A percentile compares a stretch with the other conserved stretches of the same genome.
These are phyloP conservation scores for Apotomis betuletana DNA, from an alignment of 2,888 invertebrate species.

Conservation along the genomic window DNA sequence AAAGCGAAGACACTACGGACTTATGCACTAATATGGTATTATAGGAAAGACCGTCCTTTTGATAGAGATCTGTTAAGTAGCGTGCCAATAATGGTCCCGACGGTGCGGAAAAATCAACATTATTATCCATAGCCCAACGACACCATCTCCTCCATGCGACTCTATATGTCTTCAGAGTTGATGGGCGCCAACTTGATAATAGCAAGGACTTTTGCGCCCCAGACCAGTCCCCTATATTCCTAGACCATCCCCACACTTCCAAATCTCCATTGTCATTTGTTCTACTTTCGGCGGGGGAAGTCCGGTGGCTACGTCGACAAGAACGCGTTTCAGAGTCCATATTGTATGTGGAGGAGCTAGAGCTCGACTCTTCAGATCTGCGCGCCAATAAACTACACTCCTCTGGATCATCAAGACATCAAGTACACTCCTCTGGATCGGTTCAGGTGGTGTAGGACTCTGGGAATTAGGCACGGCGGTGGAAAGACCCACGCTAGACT, in stretches of 20 bases:
- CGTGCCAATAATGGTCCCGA: background rate
- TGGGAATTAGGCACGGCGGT: background rate
- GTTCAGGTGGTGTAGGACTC: background rate
- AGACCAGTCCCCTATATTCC: background rate
- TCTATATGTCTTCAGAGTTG: background rate
- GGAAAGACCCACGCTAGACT: background rate
- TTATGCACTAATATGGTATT: background rate
- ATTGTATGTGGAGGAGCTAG: background rate
- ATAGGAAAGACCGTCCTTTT: background rate
- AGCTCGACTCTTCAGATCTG: constrained; percentile 4
- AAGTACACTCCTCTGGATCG: background rate
- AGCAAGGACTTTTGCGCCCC: background rate
- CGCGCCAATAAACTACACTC: background rate
- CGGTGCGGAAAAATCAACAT: background rate
- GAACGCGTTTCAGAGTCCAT: background rate
- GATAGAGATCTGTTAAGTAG: background rate
- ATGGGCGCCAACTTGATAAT: background rate
- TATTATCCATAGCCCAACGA: background rate
- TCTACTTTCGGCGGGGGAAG: background rate
- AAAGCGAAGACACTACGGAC: background rate
- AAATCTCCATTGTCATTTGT: background rate
- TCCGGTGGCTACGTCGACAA: background rate
- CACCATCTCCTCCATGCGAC: background rate
- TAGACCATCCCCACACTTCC: constrained; percentile 3
- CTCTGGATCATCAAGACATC: background rate